Evolutionary conservation across 2,888 invertebrate species (phyloP).

Genomic region (Digitonthophagus gazella): DNA sequence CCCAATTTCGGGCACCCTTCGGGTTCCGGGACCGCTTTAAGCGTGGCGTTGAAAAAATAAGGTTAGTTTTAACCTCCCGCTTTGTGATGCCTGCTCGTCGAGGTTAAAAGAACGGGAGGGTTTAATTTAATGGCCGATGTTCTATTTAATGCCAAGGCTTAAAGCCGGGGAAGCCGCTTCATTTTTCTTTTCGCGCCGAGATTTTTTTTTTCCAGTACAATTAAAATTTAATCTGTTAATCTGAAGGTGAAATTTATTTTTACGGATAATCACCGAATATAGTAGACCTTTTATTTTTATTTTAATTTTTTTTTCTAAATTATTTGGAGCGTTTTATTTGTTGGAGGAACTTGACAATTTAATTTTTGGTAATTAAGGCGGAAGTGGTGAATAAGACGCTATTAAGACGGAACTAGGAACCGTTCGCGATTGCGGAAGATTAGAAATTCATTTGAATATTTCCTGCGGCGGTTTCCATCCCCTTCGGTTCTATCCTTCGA

Average conservation of each 20-base stretch:
- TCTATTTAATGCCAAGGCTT: conserved; percentile 15
- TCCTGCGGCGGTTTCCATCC: conserved; percentile 39
- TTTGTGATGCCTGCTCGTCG: conserved; percentile 2
- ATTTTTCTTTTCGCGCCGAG: conserved; percentile 12
- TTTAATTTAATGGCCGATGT: conserved; percentile 16
- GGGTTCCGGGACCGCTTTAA: not conserved
- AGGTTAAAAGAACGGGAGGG: conserved; percentile 3
- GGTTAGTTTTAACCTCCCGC: conserved; percentile 14
- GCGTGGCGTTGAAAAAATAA: conserved; percentile 11
- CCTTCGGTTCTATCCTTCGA: conserved; percentile 7
- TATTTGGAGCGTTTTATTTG: not conserved
- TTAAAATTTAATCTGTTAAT: conserved; percentile 16
- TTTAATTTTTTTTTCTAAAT: not conserved
- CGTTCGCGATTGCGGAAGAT: conserved; percentile 42
- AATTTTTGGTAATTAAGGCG: conserved; percentile 14
- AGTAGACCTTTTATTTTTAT: too few relatives aligned
- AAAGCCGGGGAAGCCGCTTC: conserved; percentile 1
- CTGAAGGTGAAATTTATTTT: conserved; percentile 7
- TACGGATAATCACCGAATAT: not conserved
- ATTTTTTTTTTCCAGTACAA: conserved; percentile 4
- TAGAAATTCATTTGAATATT: conserved; percentile 57
- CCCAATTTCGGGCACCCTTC: not conserved
- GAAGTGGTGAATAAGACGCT: conserved; percentile 6
- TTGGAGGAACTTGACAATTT: conserved; percentile 3
- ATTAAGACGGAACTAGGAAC: conserved; percentile 6